Evolutionary conservation across 2,797 vertebrate species (phyloP), one percentile per base, ranked within the genome.

Genomic region (Decapterus maruadsi): DNA sequence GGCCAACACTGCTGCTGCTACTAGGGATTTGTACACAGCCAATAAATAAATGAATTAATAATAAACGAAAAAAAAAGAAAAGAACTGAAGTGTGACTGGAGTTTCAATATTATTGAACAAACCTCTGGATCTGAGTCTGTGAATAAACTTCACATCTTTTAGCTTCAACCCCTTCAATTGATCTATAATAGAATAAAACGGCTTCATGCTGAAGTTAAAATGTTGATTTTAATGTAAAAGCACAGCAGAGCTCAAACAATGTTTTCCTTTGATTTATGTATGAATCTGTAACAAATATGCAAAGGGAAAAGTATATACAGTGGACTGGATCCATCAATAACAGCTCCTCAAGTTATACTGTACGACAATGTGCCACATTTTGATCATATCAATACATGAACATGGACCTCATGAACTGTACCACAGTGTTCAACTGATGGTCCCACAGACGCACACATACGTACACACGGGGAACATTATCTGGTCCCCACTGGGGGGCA

Each of bases 401-500:
- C 3, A 53, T 6, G 29, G 6, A n/a, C 43, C 45, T 64, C 26
- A 50, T 17, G 67, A 40, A 57, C 45, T 64, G 31, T 42, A 43
- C 16, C 20, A 66, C 26, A 62, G n/a, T 45, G 36, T 65, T 69
- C 38, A n/a, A 55, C 59, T 61, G 13, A 9, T 16, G 19, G 19
- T 19, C n/a, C 16, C 57, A 55, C 70, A 57, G 14, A 71, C 40
- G 20, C 42, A 56, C 19, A 71, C 40, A 29, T 34, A 56, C 20
- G n/a, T 31, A 63, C 34, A 46, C 29, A 20, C 68, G 51, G 36
- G 75, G 1, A 29, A 4, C 9, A 22, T 45, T 61, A 46, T 17
- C 46, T 56, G 75, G 74, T 45, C 31, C 31, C 94, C 97, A 97
- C 96, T 94, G 95, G 97, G 96, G 96, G 96, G 96, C 97, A 98